phyloP scores from a whole-genome alignment of 2,888 invertebrate species.

The Drosophila pseudotakahashii region DNA sequence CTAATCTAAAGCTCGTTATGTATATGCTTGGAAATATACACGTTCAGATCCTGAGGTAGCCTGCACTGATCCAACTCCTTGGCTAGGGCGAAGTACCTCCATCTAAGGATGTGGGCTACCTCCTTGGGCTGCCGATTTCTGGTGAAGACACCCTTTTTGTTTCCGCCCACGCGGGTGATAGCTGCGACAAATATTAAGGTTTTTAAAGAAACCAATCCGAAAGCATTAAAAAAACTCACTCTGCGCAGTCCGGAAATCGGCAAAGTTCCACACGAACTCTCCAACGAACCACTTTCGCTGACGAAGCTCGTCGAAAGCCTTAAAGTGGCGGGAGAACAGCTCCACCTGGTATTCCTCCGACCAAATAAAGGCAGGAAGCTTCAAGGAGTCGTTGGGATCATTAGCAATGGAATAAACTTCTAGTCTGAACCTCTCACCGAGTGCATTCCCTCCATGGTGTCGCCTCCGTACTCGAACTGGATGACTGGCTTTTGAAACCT shows the following conservation, averaged over 20 bases:
- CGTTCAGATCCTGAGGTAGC: conserved; percentile 86
- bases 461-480: conserved; percentile 98
- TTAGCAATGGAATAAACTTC: conserved; percentile 39
- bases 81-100: conserved; percentile 90
- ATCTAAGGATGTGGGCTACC: conserved; percentile 92
- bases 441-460: conserved; percentile 95
- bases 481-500: conserved; percentile 94
- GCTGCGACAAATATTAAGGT: conserved; percentile 1
- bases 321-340: conserved; percentile 93
- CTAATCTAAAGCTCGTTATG: conserved; percentile 17
- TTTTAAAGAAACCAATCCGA: background rate
- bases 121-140: conserved; percentile 95
- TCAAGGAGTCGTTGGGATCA: background rate
- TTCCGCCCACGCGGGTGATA: conserved; percentile 86
- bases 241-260: conserved; percentile 98
- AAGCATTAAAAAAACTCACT: conserved; percentile 85
- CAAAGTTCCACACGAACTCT: conserved; percentile 99
- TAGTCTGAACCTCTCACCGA: conserved; percentile 86
- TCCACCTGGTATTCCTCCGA: conserved; percentile 97
- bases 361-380: conserved; percentile 94
- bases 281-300: conserved; percentile 93
- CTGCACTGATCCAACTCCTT: conserved; percentile 86
- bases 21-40: conserved; percentile 47
- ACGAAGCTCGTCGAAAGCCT: conserved; percentile 93
- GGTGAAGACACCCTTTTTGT: conserved; percentile 96